A percentile compares a stretch with the other conserved stretches of the same genome.
phyloP scores from a whole-genome alignment of 2,113 vertebrate species.

The Phoxinus phoxinus region DNA sequence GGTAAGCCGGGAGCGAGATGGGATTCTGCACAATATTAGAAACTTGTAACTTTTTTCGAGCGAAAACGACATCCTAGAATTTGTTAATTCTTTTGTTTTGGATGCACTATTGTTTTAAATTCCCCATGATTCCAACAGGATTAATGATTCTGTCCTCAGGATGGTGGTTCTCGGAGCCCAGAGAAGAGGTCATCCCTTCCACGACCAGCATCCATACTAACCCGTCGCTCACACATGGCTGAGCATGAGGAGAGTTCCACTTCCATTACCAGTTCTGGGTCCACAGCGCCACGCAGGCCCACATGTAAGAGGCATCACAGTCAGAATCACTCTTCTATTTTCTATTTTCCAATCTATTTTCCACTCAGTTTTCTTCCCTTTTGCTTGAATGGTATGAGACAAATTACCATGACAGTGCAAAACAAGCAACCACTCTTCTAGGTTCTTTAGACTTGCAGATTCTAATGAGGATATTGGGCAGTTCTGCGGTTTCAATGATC shows the following conservation, averaged over 20 bases:
- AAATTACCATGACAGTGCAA: neutral
- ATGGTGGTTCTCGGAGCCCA: slow-evolving; percentile 88
- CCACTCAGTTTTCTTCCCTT: neutral
- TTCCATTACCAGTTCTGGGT: slow-evolving; percentile 90
- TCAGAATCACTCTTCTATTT: no score
- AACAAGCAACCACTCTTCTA: no score
- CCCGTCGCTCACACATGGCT: slow-evolving; percentile 80
- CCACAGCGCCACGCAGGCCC: slow-evolving; percentile 90
- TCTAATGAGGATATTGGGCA: neutral
- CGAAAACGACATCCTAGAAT: neutral
- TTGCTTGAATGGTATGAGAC: neutral
- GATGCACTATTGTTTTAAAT: neutral
- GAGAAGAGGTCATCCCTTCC: slow-evolving; percentile 91
- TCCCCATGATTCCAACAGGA: neutral
- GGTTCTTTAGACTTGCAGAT: neutral
- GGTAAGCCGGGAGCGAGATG: slow-evolving; percentile 78
- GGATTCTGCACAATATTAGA: neutral
- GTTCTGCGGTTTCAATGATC: neutral
- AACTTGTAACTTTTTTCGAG: neutral
- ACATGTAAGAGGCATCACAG: slow-evolving; percentile 78
- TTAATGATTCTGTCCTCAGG: slow-evolving; percentile 74
- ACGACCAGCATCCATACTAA: slow-evolving; percentile 87
- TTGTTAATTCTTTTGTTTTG: neutral
- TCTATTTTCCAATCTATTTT: no score
- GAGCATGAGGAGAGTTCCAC: slow-evolving; percentile 92